Percentiles rank a stretch among this genome's conserved stretches.
These are phyloP conservation scores for Cecropterus lyciades DNA, from an alignment of 1,140 invertebrate genomes.

Conservation along the genomic window DNA sequence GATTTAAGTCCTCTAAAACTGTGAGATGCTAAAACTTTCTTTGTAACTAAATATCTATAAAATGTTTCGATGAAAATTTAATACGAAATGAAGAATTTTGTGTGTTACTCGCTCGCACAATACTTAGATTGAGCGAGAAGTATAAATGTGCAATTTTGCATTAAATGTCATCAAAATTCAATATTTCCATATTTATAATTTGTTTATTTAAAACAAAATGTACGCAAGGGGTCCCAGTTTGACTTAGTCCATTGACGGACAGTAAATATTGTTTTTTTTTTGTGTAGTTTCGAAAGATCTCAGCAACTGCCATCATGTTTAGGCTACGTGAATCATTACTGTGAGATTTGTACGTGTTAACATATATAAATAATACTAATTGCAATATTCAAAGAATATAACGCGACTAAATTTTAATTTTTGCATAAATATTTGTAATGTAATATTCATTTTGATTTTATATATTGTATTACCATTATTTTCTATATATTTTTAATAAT, in stretches of 20 bases:
- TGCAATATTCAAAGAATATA: neutral
- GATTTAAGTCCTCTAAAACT: too few species aligned
- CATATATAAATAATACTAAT: neutral
- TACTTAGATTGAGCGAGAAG: too few species aligned
- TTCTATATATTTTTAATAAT: neutral
- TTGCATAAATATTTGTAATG: neutral
- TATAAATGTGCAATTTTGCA: too few species aligned
- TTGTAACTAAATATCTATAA: too few species aligned
- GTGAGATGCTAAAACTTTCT: too few species aligned
- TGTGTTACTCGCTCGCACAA: too few species aligned
- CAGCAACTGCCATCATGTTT: slow-evolving; percentile 66
- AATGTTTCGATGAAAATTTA: too few species aligned
- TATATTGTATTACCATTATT: too few species aligned
- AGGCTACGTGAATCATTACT: slow-evolving; percentile 44
- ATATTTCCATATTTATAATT: slow-evolving; percentile 22
- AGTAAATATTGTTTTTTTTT: slow-evolving; percentile 52
- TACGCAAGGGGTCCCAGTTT: slow-evolving; percentile 28
- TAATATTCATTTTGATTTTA: too few species aligned
- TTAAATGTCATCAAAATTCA: too few species aligned
- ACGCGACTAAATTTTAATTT: too few species aligned
- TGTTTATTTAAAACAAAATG: slow-evolving; percentile 6
- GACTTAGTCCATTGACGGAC: slow-evolving; percentile 62
- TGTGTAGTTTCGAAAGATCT: slow-evolving; percentile 71
- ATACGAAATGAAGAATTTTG: too few species aligned
- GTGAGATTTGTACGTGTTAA: slow-evolving; percentile 38